Conservation (phyloP, 1,140 invertebrate species). For the Adoxophyes honmai region DNA sequence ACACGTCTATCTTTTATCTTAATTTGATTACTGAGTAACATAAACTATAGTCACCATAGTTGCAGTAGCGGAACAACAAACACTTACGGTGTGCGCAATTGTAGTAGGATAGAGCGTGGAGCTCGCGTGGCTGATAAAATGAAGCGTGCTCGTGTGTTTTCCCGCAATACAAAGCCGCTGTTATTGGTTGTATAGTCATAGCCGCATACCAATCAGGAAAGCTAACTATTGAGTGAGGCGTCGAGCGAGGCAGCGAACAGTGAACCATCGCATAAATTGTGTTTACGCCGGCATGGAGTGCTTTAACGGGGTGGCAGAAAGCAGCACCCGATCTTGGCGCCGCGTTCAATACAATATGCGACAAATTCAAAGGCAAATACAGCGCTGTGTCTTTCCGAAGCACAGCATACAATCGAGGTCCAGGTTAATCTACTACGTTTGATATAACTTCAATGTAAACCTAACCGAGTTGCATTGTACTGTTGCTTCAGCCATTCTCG, state of each 20-base stretch:
- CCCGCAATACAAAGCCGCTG: constrained; percentile 9
- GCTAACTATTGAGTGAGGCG: constrained; percentile 15
- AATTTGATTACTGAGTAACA: too few species aligned
- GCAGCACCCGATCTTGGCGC: background rate
- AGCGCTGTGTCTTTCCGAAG: background rate
- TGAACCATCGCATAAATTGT: constrained; percentile 15
- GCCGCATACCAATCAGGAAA: constrained; percentile 13
- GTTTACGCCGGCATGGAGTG: constrained; percentile 8
- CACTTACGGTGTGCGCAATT: background rate
- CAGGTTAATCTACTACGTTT: too few species aligned
- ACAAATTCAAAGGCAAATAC: constrained; percentile 15
- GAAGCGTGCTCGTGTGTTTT: constrained; percentile 8
- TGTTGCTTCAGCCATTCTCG: too few species aligned
- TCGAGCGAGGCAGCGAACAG: constrained; percentile 14
- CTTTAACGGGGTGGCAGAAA: constrained; percentile 2
- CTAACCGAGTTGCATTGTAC: too few species aligned
- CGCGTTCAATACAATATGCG: background rate
- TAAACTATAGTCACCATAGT: too few species aligned
- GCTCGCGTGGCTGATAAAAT: constrained; percentile 3
- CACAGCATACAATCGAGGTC: too few species aligned
- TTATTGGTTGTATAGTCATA: constrained; percentile 14
- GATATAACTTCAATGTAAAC: too few species aligned
- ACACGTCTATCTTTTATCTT: too few species aligned
- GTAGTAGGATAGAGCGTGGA: background rate
- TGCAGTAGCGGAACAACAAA: too few species aligned